Evolutionary conservation across 2,888 invertebrate genomes (phyloP).

Genomic region (Heliconius aoede): DNA sequence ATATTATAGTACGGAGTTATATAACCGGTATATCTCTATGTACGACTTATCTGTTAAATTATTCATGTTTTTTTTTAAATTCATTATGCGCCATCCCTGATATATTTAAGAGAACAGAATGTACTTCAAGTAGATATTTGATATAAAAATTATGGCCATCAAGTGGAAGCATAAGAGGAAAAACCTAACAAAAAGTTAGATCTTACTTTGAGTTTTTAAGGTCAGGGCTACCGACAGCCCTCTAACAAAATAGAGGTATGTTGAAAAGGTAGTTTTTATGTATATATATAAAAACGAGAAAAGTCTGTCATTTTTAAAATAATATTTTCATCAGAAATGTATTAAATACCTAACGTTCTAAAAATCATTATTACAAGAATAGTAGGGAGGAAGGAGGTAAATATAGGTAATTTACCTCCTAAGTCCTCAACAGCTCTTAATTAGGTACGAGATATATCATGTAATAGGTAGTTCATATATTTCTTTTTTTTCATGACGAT

Average conservation of each 20-base stretch:
- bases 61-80: background rate
- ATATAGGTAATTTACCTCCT: too few species aligned
- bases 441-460: too few species aligned
- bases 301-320: background rate
- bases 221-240: constrained; percentile 26
- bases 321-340: too few species aligned
- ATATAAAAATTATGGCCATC: constrained; percentile 11
- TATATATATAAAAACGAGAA: background rate
- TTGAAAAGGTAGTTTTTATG: constrained; percentile 1
- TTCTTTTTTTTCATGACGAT: background rate
- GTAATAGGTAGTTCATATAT: background rate
- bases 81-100: background rate
- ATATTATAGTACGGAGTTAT: background rate
- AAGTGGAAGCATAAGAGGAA: constrained; percentile 32
- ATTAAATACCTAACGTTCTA: too few species aligned
- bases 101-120: background rate
- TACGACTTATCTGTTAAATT: background rate
- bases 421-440: too few species aligned
- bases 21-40: too few species aligned
- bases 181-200: constrained; percentile 35
- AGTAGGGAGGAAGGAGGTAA: too few species aligned
- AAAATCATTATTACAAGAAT: too few species aligned
- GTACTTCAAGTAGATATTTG: background rate
- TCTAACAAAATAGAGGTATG: background rate
- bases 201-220: constrained; percentile 29